These are phyloP conservation scores for Eueides isabella DNA, from an alignment of 1,140 invertebrate species.

Conservation along the genomic window DNA sequence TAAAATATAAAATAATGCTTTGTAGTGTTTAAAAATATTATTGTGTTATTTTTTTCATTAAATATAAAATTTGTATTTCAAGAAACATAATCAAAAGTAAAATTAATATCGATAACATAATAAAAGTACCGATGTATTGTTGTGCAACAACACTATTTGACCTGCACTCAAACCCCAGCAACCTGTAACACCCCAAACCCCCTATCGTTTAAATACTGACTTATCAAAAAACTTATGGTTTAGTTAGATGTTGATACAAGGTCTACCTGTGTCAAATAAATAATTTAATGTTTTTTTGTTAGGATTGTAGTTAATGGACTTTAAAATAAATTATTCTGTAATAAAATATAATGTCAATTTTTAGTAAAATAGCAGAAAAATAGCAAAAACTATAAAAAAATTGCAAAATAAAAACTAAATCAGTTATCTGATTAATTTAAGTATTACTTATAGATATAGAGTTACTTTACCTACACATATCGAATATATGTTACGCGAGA, in stretches of 20 bases:
- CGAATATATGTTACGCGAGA: too few relatives aligned
- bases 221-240: constrained; percentile 82
- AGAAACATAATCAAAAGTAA: not conserved
- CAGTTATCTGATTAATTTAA: too few relatives aligned
- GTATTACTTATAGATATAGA: too few relatives aligned
- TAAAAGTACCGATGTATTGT: not conserved
- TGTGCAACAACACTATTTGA: constrained; percentile 51
- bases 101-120: not conserved
- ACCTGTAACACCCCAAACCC: constrained; percentile 72
- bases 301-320: not conserved
- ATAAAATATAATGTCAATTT: too few relatives aligned
- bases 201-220: constrained; percentile 78
- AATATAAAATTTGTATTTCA: not conserved
- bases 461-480: too few relatives aligned
- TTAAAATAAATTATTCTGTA: not conserved
- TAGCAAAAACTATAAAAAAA: too few relatives aligned
- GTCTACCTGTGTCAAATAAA: constrained; percentile 58
- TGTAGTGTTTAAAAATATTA: not conserved
- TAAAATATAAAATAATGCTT: not conserved
- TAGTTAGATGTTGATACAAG: constrained; percentile 71
- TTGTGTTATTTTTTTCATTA: not conserved
- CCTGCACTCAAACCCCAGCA: constrained; percentile 63
- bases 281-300: not conserved
- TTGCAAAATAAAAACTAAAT: too few relatives aligned
- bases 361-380: too few relatives aligned